These are phyloP conservation scores for Myotis pilosus DNA, from an alignment of 2,797 vertebrate genomes.

Conservation along the genomic window DNA sequence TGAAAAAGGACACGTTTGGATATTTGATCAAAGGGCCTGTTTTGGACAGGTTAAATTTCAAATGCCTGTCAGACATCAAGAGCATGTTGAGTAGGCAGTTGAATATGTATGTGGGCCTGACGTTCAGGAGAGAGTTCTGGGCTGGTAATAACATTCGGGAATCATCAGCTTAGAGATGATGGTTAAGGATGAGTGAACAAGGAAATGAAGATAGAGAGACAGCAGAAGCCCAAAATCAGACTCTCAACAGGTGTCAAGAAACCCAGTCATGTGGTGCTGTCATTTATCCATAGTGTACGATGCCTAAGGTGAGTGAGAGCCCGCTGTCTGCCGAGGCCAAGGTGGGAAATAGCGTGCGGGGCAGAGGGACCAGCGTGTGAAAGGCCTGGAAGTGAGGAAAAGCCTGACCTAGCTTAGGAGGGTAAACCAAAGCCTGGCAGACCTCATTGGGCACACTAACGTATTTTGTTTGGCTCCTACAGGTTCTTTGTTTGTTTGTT, in stretches of 20 bases:
- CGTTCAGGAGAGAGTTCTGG: background rate
- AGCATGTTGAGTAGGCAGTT: background rate
- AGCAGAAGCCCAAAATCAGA: background rate
- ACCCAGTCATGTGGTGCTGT: background rate
- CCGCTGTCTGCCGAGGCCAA: background rate
- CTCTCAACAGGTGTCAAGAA: background rate
- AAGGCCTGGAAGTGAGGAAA: too few relatives aligned
- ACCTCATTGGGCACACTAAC: background rate
- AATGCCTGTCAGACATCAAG: background rate
- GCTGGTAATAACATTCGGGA: background rate
- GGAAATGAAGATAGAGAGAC: background rate
- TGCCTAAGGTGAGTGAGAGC: background rate
- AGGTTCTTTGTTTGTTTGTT: background rate
- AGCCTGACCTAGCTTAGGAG: background rate
- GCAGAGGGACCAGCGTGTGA: rapidly evolving
- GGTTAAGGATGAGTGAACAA: background rate
- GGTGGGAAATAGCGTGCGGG: background rate
- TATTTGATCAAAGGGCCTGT: background rate
- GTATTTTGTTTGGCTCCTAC: background rate
- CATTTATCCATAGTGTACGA: background rate
- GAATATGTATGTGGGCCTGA: background rate
- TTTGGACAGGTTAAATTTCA: background rate
- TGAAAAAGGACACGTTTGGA: background rate
- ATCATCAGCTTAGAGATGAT: background rate
- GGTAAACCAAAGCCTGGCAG: background rate